Percentiles rank a stretch among this genome's conserved stretches.
phyloP scores from a whole-genome alignment of 2,888 invertebrate genomes.

The Glyphotaelius pellucidus region DNA sequence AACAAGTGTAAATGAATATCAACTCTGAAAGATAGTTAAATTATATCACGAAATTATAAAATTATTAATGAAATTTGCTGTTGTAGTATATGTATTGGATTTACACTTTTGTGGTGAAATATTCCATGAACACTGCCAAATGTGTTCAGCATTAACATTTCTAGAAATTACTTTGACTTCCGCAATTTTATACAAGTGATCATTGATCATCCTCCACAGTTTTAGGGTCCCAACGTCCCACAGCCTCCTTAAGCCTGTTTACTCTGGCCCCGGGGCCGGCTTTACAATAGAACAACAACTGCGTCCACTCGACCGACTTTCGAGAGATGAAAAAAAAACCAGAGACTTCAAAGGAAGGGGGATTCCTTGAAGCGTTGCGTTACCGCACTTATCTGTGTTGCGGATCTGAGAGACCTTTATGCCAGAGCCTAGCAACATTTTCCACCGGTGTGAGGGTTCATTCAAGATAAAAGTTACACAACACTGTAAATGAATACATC shows the following conservation, averaged over 20 bases:
- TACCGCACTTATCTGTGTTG: conserved; percentile 39
- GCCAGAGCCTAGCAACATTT: neutral
- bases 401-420: neutral
- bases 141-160: no score
- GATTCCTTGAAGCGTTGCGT: conserved; percentile 33
- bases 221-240: neutral
- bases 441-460: neutral
- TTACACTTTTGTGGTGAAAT: neutral
- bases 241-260: neutral
- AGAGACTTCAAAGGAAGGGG: conserved; percentile 35
- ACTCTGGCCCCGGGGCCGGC: neutral
- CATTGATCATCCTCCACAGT: neutral
- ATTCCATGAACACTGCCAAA: neutral
- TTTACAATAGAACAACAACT: conserved; percentile 3
- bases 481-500: no score
- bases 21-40: neutral
- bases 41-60: no score
- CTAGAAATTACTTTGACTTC: no score
- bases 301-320: conserved; percentile 49
- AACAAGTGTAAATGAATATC: neutral
- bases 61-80: neutral
- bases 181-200: neutral
- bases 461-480: neutral
- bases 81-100: neutral
- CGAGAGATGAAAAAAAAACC: conserved; percentile 16